phyloP scores from a whole-genome alignment of 2,113 vertebrate species.

The Blennius ocellaris region DNA sequence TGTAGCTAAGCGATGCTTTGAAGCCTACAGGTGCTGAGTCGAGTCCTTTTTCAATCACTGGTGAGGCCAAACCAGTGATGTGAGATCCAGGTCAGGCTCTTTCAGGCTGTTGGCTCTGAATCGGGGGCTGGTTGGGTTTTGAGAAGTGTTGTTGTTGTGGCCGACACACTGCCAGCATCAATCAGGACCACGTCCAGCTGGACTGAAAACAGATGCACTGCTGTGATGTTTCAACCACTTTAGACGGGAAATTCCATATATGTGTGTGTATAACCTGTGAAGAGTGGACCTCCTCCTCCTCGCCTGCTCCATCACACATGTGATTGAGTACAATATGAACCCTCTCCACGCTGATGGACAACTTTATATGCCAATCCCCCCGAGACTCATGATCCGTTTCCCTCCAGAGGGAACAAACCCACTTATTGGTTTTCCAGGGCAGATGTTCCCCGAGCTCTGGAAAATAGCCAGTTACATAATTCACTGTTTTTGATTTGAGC shows the following conservation, averaged over 20 bases:
- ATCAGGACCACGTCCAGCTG: constrained; percentile 34
- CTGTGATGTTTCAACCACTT: constrained; percentile 21
- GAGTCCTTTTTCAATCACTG: constrained; percentile 36
- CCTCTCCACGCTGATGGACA: constrained; percentile 36
- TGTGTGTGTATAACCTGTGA: too few relatives aligned
- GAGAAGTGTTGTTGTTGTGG: constrained; percentile 17
- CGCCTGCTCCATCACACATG: not conserved
- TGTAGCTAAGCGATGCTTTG: constrained; percentile 36
- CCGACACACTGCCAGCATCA: constrained; percentile 44
- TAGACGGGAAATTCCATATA: constrained; percentile 6
- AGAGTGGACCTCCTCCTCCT: not conserved
- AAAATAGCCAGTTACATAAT: constrained; percentile 49
- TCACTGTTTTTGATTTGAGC: constrained; percentile 39
- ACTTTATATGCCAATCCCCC: constrained; percentile 38
- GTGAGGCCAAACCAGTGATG: constrained; percentile 35
- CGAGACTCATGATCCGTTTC: constrained; percentile 47
- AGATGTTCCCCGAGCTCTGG: constrained; percentile 40
- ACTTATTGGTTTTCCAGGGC: constrained; percentile 51
- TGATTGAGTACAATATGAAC: constrained; percentile 8
- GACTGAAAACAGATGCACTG: constrained; percentile 52
- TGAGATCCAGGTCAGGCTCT: not conserved
- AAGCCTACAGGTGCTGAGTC: constrained; percentile 55
- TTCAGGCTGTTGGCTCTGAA: constrained; percentile 15
- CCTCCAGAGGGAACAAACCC: constrained; percentile 34
- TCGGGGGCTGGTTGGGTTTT: constrained; percentile 17